Evolutionary conservation across 2,113 vertebrate genomes (phyloP).

Genomic region (Budorcas taxicolor): DNA sequence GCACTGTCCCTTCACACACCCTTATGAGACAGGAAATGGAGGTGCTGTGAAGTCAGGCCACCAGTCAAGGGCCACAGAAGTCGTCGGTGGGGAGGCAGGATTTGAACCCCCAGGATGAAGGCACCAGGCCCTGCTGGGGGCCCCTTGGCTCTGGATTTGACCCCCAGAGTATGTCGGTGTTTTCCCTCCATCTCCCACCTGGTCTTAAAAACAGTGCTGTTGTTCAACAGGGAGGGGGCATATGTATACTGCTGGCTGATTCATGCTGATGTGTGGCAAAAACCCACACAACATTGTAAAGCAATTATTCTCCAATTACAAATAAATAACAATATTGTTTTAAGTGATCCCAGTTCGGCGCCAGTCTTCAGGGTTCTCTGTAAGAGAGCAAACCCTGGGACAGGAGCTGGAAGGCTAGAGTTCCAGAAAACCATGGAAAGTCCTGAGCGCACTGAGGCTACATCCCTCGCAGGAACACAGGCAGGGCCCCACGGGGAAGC

Average conservation of each 20-base stretch:
- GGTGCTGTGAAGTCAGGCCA: neutral
- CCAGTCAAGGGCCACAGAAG: neutral
- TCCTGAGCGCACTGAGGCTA: rapidly evolving
- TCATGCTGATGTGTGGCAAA: neutral
- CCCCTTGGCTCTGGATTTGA: neutral
- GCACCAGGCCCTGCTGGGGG: rapidly evolving
- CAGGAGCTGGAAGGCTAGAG: neutral
- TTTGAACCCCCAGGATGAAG: neutral
- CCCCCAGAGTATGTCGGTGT: neutral
- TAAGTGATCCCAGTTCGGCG: rapidly evolving
- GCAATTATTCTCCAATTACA: neutral
- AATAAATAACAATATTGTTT: neutral
- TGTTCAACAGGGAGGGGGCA: neutral
- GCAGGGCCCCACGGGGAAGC: rapidly evolving
- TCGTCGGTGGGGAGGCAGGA: rapidly evolving
- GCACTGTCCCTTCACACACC: rapidly evolving
- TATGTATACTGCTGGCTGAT: neutral
- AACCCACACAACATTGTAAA: neutral
- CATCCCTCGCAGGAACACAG: rapidly evolving
- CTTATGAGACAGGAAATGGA: neutral
- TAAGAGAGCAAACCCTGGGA: neutral
- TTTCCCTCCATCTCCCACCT: neutral
- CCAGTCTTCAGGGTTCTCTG: neutral
- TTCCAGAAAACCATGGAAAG: neutral
- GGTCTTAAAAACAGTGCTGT: neutral